Evolutionary conservation across 2,888 invertebrate species (phyloP), one percentile per base, ranked within the genome.

Genomic region (Torymus auratus): DNA sequence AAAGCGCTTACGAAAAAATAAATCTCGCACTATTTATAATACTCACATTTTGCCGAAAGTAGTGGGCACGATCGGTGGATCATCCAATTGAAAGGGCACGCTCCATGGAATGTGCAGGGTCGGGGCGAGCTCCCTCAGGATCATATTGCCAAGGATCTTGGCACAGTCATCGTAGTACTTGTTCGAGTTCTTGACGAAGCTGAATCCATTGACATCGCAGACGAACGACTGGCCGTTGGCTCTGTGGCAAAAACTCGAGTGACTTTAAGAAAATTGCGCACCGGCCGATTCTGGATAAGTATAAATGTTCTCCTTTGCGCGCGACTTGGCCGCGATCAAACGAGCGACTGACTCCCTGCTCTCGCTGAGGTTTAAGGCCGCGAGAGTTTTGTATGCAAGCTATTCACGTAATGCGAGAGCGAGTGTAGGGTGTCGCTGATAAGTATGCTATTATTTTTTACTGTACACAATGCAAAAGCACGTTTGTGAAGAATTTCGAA

Each of bases 81-180:
- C 99, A 90, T 99, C 99, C 84, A 98, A 91, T 88, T 99, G 99
- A 91, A 98, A 98, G 10, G 99, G 98, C 86, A 98, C 97, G 23
- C 97, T 96, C 98, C 98, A 98, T 0, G 99, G 99, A 86, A 99
- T 99, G 91, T 98, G 98, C 78, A 99, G 92, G 10, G 97, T 97
- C 0, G 98, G 98, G 3, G 99, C 98, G 83, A 99, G 92, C 89
- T 98, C 97, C 78, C 99, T 92, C 79, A 99, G 92, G 82, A 99
- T 98, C 97, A 99, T 99, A 90, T 99, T 99, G 15, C 98, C 98
- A 85, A 98, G 92, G 82, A 99, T 99, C 92, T 99, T 98, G 23
- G 99, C 99, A 91, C 99, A 99, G 89, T 99, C 99, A 91, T 99
- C 99, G 90, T 99, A 99, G 92, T 99, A 99, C 90, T 99, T 99